Conservation (phyloP, 2,888 invertebrate species). For the Atethmia centrago region DNA sequence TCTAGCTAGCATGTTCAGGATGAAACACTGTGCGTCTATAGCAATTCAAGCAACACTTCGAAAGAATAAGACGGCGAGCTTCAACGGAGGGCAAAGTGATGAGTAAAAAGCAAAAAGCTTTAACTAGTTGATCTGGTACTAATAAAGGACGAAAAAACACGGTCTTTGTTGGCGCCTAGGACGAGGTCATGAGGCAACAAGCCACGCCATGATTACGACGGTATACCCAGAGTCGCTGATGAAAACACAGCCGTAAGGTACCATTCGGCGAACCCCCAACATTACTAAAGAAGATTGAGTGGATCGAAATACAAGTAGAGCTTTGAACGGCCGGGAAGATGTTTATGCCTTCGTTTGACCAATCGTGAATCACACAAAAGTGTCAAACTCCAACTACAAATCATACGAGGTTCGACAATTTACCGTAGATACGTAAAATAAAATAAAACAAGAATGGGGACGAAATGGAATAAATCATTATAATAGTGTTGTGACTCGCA, state of each 20-base stretch:
- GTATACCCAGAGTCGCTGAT: neutral
- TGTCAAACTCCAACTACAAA: neutral
- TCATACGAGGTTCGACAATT: neutral
- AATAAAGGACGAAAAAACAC: neutral
- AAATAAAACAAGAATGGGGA: neutral
- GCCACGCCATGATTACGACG: neutral
- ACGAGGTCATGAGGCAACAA: neutral
- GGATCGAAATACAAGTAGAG: neutral
- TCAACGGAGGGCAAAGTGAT: neutral
- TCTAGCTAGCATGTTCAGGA: no score
- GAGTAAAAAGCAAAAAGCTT: neutral
- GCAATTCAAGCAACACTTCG: neutral
- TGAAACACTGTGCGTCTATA: no score
- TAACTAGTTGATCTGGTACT: neutral
- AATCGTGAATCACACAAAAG: neutral
- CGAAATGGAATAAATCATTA: constrained; percentile 46
- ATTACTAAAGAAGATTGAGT: neutral
- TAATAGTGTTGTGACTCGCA: constrained; percentile 42
- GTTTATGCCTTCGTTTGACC: neutral
- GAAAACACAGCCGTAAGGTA: neutral
- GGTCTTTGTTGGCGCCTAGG: neutral
- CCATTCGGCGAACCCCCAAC: neutral
- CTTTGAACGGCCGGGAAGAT: neutral
- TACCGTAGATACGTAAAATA: neutral
- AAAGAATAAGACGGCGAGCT: neutral